Evolutionary conservation across 1,140 invertebrate species (phyloP).

Genomic region (Micrasema longulum): DNA sequence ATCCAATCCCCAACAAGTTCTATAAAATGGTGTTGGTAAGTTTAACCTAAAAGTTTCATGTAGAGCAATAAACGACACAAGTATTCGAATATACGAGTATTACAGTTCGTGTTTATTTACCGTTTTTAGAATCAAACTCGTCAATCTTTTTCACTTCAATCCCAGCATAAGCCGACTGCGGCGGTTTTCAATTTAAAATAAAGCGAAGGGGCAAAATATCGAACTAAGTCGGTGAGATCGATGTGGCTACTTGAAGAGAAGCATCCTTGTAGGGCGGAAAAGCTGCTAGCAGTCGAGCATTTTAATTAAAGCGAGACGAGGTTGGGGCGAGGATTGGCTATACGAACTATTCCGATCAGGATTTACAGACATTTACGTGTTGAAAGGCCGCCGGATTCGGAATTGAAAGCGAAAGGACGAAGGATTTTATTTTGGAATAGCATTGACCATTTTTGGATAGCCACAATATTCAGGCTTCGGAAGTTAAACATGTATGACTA

Average conservation of each 20-base stretch:
- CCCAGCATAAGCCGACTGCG: constrained; percentile 2
- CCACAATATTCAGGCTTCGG: too few species aligned
- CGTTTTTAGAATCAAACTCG: too few species aligned
- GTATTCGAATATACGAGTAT: too few species aligned
- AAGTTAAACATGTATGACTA: too few species aligned
- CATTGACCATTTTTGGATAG: neutral
- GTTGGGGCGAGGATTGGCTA: neutral
- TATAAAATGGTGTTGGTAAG: too few species aligned
- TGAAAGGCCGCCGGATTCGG: neutral
- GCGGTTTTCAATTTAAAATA: constrained; percentile 26
- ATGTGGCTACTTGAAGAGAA: constrained; percentile 9
- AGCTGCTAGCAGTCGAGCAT: constrained; percentile 1
- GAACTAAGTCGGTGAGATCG: constrained; percentile 26
- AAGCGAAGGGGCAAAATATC: constrained; percentile 17
- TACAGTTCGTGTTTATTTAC: too few species aligned
- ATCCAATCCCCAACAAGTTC: too few species aligned
- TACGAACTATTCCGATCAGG: neutral
- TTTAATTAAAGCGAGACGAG: constrained; percentile 33
- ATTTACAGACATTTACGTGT: constrained; percentile 18
- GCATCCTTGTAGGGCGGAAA: too few species aligned
- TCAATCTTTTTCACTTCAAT: constrained; percentile 11
- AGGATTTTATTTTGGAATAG: constrained; percentile 3
- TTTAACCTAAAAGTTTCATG: too few species aligned
- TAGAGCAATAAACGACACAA: too few species aligned
- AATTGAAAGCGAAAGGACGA: neutral